phyloP scores from a whole-genome alignment of 2,797 vertebrate species.

The Trichosurus vulpecula region DNA sequence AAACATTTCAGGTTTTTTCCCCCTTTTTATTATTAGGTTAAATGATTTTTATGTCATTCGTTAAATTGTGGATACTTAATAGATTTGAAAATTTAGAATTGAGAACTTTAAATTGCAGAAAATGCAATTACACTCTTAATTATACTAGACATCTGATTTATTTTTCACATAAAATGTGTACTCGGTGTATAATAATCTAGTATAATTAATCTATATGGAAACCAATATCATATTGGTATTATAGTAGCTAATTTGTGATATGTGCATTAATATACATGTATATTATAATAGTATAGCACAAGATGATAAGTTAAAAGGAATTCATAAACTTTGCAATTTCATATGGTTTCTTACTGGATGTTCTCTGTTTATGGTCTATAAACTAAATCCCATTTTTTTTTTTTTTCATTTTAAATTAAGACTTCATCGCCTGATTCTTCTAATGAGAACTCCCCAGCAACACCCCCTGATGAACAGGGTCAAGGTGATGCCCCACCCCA shows the following conservation, averaged over 20 bases:
- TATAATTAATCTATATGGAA: not conserved
- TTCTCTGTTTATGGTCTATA: not conserved
- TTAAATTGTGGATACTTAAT: not conserved
- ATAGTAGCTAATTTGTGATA: not conserved
- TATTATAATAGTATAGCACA: not conserved
- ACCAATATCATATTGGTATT: not conserved
- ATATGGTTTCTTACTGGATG: not conserved
- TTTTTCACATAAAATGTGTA: not conserved
- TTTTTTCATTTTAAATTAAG: slow-evolving; percentile 83
- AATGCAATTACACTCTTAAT: not conserved
- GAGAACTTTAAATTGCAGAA: not conserved
- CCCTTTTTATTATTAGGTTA: not conserved
- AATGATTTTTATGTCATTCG: not conserved
- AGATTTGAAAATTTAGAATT: not conserved
- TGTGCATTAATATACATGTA: not conserved
- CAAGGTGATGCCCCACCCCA: slow-evolving; percentile 94
- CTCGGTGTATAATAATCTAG: not conserved
- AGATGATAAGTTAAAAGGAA: not conserved
- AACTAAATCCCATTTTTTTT: slow-evolving; percentile 66
- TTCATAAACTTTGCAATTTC: not conserved
- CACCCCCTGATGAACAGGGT: slow-evolving; percentile 95
- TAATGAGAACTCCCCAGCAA: slow-evolving; percentile 99
- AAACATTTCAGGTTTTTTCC: not conserved
- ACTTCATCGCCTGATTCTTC: slow-evolving; percentile 98
- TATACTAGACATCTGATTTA: not conserved